Evolutionary conservation across 2,888 invertebrate genomes (phyloP), one percentile per base, ranked within the genome.

Genomic region (Lepidochrysops patricia): DNA sequence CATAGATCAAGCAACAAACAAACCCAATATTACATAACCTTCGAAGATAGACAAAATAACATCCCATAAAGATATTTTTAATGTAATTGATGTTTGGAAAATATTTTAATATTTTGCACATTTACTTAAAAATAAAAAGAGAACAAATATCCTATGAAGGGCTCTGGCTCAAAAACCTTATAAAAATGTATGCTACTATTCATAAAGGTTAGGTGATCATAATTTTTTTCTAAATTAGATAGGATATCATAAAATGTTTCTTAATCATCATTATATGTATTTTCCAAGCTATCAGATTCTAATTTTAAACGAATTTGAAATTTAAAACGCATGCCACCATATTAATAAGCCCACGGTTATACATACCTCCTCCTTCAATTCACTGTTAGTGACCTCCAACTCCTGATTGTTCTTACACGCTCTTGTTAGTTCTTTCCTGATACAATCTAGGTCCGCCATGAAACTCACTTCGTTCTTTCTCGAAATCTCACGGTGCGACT

Each of bases 281-380:
- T n/a, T n/a, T n/a, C n/a, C n/a, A n/a, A n/a, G n/a, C n/a, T n/a
- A n/a, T n/a, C n/a, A n/a, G n/a, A n/a, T n/a, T n/a, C n/a, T n/a
- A n/a, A n/a, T n/a, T n/a, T n/a, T n/a, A n/a, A n/a, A n/a, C n/a
- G n/a, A n/a, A n/a, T n/a, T n/a, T n/a, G n/a, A n/a, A n/a, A n/a
- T n/a, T n/a, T n/a, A n/a, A n/a, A n/a, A n/a, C n/a, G n/a, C 57
- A 35, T n/a, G 52, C 49, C 19, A 37, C 48, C 29, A 58, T 50
- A 34, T 13, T 37, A 57, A 29, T 43, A 43, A 48, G 52, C 32
- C 13, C 26, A 6, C 13, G 27, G 26, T 29, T 29, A 13, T n/a
- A 60, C 82, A 70, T 77, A 94, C 93, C 88, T 93, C 93, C 75
- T 94, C 93, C 68, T 90, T 91, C 7, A 94, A 79, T 78, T 93